Evolutionary conservation across 2,797 vertebrate species (phyloP).

Genomic region (Peromyscus aztecus): DNA sequence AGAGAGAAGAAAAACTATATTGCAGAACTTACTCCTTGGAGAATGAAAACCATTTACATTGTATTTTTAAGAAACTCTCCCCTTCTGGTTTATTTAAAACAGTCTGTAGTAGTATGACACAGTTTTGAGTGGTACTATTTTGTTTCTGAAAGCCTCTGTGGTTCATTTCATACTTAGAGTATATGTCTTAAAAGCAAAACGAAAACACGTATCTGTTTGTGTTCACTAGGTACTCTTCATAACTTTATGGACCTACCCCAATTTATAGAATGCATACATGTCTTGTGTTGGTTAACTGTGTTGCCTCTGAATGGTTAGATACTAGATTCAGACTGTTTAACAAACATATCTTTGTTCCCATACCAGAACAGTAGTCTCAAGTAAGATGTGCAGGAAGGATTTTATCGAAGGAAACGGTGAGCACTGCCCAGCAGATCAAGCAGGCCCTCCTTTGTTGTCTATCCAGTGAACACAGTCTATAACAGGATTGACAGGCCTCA

Average conservation of each 20-base stretch:
- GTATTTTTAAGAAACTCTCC: not conserved
- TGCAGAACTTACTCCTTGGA: not conserved
- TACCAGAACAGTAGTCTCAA: not conserved
- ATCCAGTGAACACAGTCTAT: not conserved
- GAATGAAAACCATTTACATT: not conserved
- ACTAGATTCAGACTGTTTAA: slow-evolving; percentile 2
- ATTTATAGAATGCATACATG: not conserved
- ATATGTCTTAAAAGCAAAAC: not conserved
- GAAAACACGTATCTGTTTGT: not conserved
- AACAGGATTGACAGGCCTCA: not conserved
- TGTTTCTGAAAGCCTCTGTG: not conserved
- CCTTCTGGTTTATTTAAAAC: not conserved
- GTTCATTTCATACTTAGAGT: not conserved
- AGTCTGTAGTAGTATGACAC: not conserved
- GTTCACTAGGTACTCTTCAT: not conserved
- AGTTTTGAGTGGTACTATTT: not conserved
- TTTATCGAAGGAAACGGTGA: slow-evolving; percentile 27
- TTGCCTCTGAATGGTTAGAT: slow-evolving; percentile 34
- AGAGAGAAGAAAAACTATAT: not conserved
- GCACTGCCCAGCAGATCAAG: not conserved
- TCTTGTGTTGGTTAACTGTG: slow-evolving; percentile 12
- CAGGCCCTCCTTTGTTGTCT: not conserved
- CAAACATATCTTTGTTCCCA: not conserved
- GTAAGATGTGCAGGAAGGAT: slow-evolving; percentile 3
- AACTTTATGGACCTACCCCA: not conserved